phyloP scores from a whole-genome alignment of 2,797 vertebrate species.

The Acanthurus tractus region DNA sequence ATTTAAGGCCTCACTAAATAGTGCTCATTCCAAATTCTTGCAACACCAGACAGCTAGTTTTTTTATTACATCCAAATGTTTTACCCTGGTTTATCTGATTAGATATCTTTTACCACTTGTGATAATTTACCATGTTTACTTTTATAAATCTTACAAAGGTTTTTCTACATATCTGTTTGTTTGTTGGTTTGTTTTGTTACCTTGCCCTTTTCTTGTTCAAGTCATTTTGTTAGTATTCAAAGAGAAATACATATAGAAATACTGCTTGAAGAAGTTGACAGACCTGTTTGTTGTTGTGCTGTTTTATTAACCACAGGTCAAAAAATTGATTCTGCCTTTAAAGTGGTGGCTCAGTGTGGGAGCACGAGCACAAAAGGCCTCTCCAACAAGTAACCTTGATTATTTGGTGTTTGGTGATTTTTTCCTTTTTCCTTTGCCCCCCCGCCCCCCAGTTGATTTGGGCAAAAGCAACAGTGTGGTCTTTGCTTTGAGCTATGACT shows the following conservation, averaged over 20 bases:
- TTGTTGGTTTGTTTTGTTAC: slow-evolving; percentile 32
- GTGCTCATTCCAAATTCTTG: too few relatives aligned
- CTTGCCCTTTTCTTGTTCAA: slow-evolving; percentile 19
- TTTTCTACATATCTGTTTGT: too few relatives aligned
- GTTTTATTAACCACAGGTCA: slow-evolving; percentile 19
- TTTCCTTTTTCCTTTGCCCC: neutral
- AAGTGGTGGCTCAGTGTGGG: slow-evolving; percentile 7
- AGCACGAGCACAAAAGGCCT: slow-evolving; percentile 19
- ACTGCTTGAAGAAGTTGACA: slow-evolving; percentile 27
- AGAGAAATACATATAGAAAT: slow-evolving; percentile 24
- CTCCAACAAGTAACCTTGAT: slow-evolving; percentile 10
- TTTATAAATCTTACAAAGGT: too few relatives aligned
- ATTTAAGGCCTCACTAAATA: too few relatives aligned
- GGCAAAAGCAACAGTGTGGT: neutral
- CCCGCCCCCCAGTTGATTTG: slow-evolving; percentile 21
- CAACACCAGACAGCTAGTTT: too few relatives aligned
- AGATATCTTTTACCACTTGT: too few relatives aligned
- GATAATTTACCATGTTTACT: too few relatives aligned
- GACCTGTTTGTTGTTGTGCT: slow-evolving; percentile 1
- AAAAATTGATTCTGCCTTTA: slow-evolving; percentile 22
- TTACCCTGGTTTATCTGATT: too few relatives aligned
- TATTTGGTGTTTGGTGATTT: slow-evolving; percentile 13
- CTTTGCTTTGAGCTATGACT: too few relatives aligned
- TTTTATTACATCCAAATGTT: too few relatives aligned
- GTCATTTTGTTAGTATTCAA: slow-evolving; percentile 37